Evolutionary conservation across 2,888 invertebrate genomes (phyloP).

Genomic region (Sipha maydis): DNA sequence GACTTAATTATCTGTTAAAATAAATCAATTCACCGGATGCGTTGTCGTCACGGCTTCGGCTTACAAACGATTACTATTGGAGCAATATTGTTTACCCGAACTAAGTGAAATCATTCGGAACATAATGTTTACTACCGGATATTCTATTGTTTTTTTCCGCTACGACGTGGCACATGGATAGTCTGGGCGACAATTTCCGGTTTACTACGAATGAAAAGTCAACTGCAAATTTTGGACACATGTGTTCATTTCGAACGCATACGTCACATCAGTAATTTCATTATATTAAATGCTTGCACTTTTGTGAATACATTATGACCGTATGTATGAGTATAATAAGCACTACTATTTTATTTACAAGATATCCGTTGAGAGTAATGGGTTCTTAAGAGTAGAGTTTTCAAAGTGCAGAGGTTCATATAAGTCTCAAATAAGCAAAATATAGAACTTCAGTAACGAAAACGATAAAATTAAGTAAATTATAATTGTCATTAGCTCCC

Average conservation of each 20-base stretch:
- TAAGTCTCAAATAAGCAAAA: too few species aligned
- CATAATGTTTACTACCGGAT: not conserved
- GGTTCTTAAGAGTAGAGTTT: too few species aligned
- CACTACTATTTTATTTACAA: too few species aligned
- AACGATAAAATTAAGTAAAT: too few species aligned
- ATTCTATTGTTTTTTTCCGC: not conserved
- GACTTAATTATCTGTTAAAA: not conserved
- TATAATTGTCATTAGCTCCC: too few species aligned
- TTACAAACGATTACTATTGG: not conserved
- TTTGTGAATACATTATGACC: too few species aligned
- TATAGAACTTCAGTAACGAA: too few species aligned
- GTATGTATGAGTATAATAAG: too few species aligned
- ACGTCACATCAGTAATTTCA: not conserved
- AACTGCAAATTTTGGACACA: not conserved
- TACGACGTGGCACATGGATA: not conserved
- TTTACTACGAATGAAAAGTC: not conserved
- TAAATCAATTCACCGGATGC: not conserved
- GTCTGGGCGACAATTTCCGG: not conserved
- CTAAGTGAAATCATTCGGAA: not conserved
- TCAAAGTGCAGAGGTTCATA: too few species aligned
- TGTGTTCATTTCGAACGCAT: not conserved
- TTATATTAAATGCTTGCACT: too few species aligned
- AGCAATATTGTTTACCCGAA: not conserved
- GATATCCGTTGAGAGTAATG: too few species aligned
- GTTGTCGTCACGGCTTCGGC: not conserved